Percentiles rank a stretch among this genome's conserved stretches.
Evolutionary conservation across 2,113 vertebrate genomes (phyloP).

Genomic region (Salvelinus sp.): DNA sequence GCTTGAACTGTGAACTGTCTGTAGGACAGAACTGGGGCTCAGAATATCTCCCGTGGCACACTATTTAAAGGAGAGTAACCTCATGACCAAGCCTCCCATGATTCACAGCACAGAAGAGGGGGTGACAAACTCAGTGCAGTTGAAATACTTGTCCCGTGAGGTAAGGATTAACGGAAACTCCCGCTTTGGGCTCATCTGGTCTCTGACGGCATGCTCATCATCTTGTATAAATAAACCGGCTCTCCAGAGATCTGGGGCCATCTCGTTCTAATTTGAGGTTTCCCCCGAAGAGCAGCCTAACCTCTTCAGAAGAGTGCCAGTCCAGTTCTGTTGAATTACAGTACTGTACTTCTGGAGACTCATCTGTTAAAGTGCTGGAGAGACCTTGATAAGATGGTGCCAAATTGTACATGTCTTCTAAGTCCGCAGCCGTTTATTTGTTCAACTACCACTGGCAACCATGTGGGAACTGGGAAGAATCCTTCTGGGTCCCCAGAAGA

Average conservation of each 20-base stretch:
- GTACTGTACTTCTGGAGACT: too few species aligned
- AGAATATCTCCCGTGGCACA: too few species aligned
- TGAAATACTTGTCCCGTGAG: constrained; percentile 7
- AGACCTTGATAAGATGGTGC: too few species aligned
- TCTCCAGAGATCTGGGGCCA: neutral
- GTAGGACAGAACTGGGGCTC: neutral
- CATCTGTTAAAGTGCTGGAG: too few species aligned
- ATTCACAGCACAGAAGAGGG: neutral
- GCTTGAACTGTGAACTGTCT: neutral
- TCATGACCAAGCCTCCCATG: neutral
- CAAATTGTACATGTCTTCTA: too few species aligned
- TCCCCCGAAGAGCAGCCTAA: neutral
- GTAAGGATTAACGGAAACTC: constrained; percentile 10
- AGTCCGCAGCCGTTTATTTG: neutral
- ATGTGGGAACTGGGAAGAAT: neutral
- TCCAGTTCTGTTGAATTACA: neutral
- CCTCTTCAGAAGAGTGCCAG: neutral
- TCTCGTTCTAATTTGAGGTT: neutral
- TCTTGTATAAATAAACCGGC: neutral
- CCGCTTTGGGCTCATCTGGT: neutral
- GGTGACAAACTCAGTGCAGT: neutral
- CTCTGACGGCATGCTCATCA: neutral
- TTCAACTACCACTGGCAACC: neutral
- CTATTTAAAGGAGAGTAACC: too few species aligned
- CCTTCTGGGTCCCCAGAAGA: neutral